Evolutionary conservation across 1,140 invertebrate genomes (phyloP), one percentile per base, ranked within the genome.

Genomic region (Diuraphis noxia): DNA sequence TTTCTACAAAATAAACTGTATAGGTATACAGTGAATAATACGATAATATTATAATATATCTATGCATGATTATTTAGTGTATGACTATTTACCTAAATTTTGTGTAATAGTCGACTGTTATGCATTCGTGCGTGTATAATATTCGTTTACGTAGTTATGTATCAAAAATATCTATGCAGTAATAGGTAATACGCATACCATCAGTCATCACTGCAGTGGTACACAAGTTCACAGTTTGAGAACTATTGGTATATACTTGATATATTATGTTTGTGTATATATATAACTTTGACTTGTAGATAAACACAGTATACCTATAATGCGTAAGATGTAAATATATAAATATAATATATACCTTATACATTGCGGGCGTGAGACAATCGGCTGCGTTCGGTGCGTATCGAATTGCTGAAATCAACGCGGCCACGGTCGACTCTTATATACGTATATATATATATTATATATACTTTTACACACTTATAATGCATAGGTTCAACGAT

Each of bases 291-390:
- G 25, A 30, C 25, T 63, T 63, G 9, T 63, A 30, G 46, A 49
- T 49, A 49, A 19, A 49, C 19, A 49, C 5, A 7, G 46, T 49
- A 63, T 63, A 77, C 10, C 56, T 34, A 77, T 34, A 36, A n/a
- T n/a, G n/a, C 34, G 21, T 23, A 2, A 79, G 77, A 7, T 25
- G 21, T 19, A 9, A 79, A 79, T 56, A 38, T 82, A 81, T 40
- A 81, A 40, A 9, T 23, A 79, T 23, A 79, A 13, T 36, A 30
- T 25, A 38, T 81, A 77, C 72, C 72, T n/a, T 81, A 30, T 9
- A 5, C 84, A 85, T n/a, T 36, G 30, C 84, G n/a, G 41, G 84
- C 84, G 84, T 85, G 84, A 85, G 84, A 85, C 84, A 85, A 85
- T 85, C 41, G 84, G 49, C 84, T 49, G 19, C n/a, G 43, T n/a